Base-by-base conservation (phyloP, 2,888 invertebrate genomes). In the Melanostoma scalare region DNA sequence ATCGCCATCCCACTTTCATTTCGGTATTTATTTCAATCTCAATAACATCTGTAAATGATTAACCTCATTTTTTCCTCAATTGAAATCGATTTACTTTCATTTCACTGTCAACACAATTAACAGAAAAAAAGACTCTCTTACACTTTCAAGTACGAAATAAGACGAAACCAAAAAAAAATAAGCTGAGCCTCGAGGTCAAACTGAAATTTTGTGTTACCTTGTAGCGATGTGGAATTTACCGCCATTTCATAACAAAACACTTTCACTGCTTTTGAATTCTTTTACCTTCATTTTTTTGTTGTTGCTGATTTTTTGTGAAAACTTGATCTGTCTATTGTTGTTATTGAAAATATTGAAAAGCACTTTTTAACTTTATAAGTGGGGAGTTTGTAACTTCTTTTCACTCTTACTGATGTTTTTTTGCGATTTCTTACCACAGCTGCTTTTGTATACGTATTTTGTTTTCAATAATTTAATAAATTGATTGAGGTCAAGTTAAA, bases 221-320 rank as follows among this genome's bases (percentile, higher is more conserved):
- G 30, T 35, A 46, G 46, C 40, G 35, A n/a, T 53, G 30, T 72
- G 20, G 20, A 20, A 20, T 20, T 20, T 77, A 56, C 4, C 61
- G 67, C 56, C 63, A 68, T 82, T 82, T 77, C 81, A 61, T 77
- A 82, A 82, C 67, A 72, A 55, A 68, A 61, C 61, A 82, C 81
- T 82, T 82, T 82, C 81, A 77, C 81, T 81, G 72, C 58, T 60
- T 69, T 63, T 20, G 6, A 36, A 61, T 55, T 53, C 42, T 42
- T 61, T 63, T 40, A 8, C 20, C 30, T 50, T 63, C 50, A 8
- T 48, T 58, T 6, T 69, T 36, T 58, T 30, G 8, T 20, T n/a
- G 6, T n/a, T 42, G 31, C 30, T 58, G n/a, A 10, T 6, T 2
- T 36, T 44, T 20, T 44, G 44, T n/a, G 35, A 48, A 63, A 68